Evolutionary conservation across 2,797 vertebrate species (phyloP).

Genomic region (Melanotaenia nigrans): DNA sequence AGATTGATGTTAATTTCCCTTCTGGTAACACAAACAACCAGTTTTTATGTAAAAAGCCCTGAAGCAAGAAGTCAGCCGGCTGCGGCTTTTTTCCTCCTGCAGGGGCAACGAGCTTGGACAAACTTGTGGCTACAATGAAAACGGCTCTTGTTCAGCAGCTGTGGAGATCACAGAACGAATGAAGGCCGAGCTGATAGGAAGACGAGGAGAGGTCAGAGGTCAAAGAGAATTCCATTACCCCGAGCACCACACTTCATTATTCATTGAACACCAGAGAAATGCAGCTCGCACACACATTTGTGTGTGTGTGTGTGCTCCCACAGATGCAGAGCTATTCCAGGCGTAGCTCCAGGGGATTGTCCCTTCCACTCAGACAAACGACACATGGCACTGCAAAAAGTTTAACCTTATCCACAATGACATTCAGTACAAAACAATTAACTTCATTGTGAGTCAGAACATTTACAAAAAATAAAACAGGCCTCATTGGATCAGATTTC

Average conservation of each 20-base stretch:
- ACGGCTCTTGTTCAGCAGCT: not conserved
- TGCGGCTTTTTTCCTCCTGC: conserved; percentile 13
- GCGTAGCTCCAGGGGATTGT: conserved; percentile 25
- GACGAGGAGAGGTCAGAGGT: conserved; percentile 35
- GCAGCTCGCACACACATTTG: conserved; percentile 27
- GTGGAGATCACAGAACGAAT: not conserved
- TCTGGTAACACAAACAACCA: not conserved
- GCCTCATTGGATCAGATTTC: conserved; percentile 1
- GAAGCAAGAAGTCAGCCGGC: conserved; percentile 33
- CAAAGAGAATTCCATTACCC: conserved; percentile 45
- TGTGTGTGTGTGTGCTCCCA: conserved; percentile 15
- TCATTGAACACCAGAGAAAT: conserved; percentile 60
- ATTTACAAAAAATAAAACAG: not conserved
- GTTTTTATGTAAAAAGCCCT: conserved; percentile 20
- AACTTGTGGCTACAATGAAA: conserved; percentile 15
- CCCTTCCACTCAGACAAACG: conserved; percentile 26
- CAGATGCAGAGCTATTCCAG: conserved; percentile 57
- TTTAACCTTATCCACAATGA: conserved; percentile 35
- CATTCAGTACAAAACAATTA: conserved; percentile 14
- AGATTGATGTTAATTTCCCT: conserved; percentile 25
- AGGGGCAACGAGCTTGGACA: not conserved
- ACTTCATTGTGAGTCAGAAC: not conserved
- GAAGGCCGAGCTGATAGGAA: conserved; percentile 36
- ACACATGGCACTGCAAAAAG: conserved; percentile 13
- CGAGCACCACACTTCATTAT: conserved; percentile 56